Evolutionary conservation across 2,797 vertebrate genomes (phyloP).

Genomic region (Gymnothorax reevesii): DNA sequence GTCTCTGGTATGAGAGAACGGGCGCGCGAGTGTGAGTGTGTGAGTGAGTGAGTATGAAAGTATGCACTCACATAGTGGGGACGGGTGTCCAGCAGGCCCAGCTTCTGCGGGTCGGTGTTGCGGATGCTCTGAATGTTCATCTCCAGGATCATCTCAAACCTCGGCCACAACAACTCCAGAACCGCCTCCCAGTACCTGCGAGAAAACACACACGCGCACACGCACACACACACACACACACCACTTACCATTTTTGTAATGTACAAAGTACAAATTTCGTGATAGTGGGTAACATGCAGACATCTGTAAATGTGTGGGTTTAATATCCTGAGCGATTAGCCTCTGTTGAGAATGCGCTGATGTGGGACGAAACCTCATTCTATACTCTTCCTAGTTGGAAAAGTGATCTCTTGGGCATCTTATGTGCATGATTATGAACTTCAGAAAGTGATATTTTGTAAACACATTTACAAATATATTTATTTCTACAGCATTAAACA

Average conservation of each 20-base stretch:
- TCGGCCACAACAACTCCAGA: slow-evolving; percentile 87
- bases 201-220: slow-evolving; percentile 31
- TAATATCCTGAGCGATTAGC: neutral
- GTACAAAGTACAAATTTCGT: too few species aligned
- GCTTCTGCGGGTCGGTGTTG: slow-evolving; percentile 87
- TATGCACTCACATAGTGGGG: slow-evolving; percentile 82
- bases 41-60: slow-evolving; percentile 32
- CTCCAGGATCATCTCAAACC: slow-evolving; percentile 88
- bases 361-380: too few species aligned
- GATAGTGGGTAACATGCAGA: too few species aligned
- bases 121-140: slow-evolving; percentile 92
- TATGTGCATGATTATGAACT: too few species aligned
- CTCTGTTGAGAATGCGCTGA: neutral
- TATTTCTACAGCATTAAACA: too few species aligned
- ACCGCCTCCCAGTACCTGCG: slow-evolving; percentile 89
- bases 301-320: too few species aligned
- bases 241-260: neutral
- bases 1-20: neutral
- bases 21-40: slow-evolving; percentile 20
- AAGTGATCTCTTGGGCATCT: too few species aligned
- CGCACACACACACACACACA: slow-evolving; percentile 9
- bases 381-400: too few species aligned
- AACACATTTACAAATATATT: too few species aligned
- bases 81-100: slow-evolving; percentile 86
- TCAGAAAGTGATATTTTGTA: too few species aligned